Percentiles rank a stretch among this genome's conserved stretches.
Evolutionary conservation across 2,888 invertebrate genomes (phyloP).

Genomic region (Geophilus truncorum): DNA sequence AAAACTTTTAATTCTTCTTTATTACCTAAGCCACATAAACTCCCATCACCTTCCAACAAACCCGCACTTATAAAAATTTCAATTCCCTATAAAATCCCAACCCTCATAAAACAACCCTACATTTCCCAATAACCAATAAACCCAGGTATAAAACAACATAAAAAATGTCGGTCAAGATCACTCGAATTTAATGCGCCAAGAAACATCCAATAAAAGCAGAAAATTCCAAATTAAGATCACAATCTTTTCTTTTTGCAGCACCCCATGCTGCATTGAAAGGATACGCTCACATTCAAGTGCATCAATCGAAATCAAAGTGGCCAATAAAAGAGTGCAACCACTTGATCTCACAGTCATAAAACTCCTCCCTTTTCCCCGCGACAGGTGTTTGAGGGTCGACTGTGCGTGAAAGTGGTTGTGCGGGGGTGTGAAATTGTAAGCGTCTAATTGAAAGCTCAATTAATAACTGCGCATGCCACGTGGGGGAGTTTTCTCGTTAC

Average conservation of each 20-base stretch:
- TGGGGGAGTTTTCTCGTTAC: neutral
- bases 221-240: neutral
- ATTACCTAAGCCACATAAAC: too few relatives aligned
- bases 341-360: neutral
- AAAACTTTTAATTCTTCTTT: too few relatives aligned
- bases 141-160: too few relatives aligned
- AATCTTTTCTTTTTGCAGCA: neutral
- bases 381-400: slow-evolving; percentile 10
- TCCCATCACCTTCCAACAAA: too few relatives aligned
- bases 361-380: neutral
- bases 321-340: slow-evolving; percentile 1
- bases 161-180: too few relatives aligned
- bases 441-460: slow-evolving; percentile 4
- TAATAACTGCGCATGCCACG: slow-evolving; percentile 10
- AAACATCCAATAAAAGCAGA: too few relatives aligned
- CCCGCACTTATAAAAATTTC: too few relatives aligned
- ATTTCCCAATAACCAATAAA: too few relatives aligned
- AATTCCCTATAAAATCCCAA: too few relatives aligned
- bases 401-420: neutral
- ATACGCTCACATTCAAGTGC: too few relatives aligned
- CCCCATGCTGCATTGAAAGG: neutral
- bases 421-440: neutral
- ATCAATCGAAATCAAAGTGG: slow-evolving; percentile 3
- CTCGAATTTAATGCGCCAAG: too few relatives aligned
- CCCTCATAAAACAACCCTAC: too few relatives aligned